Evolutionary conservation across 1,140 invertebrate genomes (phyloP).

Genomic region (Odontomachus brunneus): DNA sequence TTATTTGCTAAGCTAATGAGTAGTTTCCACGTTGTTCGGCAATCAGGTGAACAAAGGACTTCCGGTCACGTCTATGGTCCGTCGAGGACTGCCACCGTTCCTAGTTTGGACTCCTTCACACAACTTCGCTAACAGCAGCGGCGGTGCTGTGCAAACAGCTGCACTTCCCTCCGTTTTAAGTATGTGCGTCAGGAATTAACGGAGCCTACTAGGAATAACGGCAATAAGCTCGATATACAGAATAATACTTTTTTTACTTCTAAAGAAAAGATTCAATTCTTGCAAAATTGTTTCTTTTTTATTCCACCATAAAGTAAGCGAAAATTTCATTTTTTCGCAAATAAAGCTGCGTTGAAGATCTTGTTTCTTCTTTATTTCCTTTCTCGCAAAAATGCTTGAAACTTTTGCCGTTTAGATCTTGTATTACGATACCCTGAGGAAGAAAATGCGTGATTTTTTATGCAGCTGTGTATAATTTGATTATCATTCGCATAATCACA

Average conservation of each 20-base stretch:
- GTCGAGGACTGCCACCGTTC: constrained; percentile 33
- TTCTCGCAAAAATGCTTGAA: not conserved
- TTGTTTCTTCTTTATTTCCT: too few relatives aligned
- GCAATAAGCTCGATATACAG: not conserved
- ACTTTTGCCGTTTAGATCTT: not conserved
- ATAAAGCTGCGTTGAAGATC: too few relatives aligned
- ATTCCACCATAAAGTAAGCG: too few relatives aligned
- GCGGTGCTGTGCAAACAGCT: constrained; percentile 61
- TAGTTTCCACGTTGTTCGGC: constrained; percentile 78
- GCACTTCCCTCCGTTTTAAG: constrained; percentile 30
- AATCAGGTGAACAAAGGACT: constrained; percentile 82
- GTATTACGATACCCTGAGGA: not conserved
- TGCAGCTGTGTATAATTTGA: not conserved
- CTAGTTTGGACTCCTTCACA: constrained; percentile 64
- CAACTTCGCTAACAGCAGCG: constrained; percentile 65
- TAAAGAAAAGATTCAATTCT: too few relatives aligned
- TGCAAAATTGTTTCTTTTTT: too few relatives aligned
- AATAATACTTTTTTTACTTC: not conserved
- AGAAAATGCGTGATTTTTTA: not conserved
- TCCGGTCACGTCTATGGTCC: constrained; percentile 77
- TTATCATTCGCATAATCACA: constrained; percentile 5
- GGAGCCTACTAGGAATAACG: not conserved
- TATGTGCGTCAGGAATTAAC: constrained; percentile 36
- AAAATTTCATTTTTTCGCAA: too few relatives aligned
- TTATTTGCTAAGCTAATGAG: constrained; percentile 82